phyloP scores from a whole-genome alignment of 2,888 invertebrate species.

The Drosophila villosipedis region DNA sequence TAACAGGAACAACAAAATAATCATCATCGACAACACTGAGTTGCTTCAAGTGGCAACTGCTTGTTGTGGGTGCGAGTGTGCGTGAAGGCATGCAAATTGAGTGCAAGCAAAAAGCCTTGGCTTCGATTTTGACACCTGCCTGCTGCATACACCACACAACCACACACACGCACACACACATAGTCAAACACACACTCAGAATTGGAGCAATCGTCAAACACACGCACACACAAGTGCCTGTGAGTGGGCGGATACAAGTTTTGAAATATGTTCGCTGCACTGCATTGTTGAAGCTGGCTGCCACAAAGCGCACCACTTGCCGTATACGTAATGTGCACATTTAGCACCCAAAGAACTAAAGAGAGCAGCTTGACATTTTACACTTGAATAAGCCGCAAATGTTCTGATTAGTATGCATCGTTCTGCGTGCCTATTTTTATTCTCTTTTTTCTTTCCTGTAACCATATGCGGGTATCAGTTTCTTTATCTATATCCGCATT shows the following conservation, averaged over 20 bases:
- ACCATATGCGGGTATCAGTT: slow-evolving; percentile 2
- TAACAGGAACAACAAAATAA: slow-evolving; percentile 23
- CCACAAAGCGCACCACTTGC: slow-evolving; percentile 32
- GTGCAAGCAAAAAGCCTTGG: slow-evolving; percentile 47
- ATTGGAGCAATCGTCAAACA: slow-evolving; percentile 36
- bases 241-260: slow-evolving; percentile 33
- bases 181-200: slow-evolving; percentile 2
- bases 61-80: slow-evolving; percentile 11
- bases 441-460: neutral
- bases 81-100: slow-evolving; percentile 48
- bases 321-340: slow-evolving; percentile 49
- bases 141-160: slow-evolving; percentile 25
- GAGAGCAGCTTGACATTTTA: slow-evolving; percentile 16
- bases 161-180: neutral
- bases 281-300: slow-evolving; percentile 24
- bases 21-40: slow-evolving; percentile 34
- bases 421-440: too few species aligned
- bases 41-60: slow-evolving; percentile 31
- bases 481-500: slow-evolving; percentile 1
- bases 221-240: slow-evolving; percentile 9
- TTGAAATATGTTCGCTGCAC: slow-evolving; percentile 17
- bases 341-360: slow-evolving; percentile 31
- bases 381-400: slow-evolving; percentile 1
- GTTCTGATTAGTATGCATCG: slow-evolving; percentile 18
- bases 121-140: slow-evolving; percentile 56